Evolutionary conservation across 2,113 vertebrate species (phyloP).

Genomic region (Sceloporus undulatus): DNA sequence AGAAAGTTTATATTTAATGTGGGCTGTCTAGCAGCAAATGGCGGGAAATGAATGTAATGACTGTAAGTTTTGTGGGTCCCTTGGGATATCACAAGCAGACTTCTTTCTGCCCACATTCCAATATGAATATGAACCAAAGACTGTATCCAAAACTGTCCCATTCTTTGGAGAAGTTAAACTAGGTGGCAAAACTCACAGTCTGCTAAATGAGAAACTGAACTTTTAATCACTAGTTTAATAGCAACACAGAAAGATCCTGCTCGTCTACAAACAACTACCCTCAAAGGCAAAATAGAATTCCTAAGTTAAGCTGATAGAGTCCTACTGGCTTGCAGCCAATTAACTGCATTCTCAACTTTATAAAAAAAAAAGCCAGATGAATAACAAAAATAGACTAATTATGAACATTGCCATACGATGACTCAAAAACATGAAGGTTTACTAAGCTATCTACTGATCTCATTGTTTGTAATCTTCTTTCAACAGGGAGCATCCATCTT

Average conservation of each 20-base stretch:
- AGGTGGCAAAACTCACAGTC: conserved; percentile 44
- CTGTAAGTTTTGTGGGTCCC: conserved; percentile 48
- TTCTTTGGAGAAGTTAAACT: conserved; percentile 27
- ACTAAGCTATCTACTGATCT: conserved; percentile 55
- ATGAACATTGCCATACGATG: conserved; percentile 27
- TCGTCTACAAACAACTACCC: not conserved
- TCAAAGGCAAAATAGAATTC: not conserved
- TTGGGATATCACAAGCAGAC: conserved; percentile 51
- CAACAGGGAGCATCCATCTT: conserved; percentile 64
- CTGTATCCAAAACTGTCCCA: conserved; percentile 42
- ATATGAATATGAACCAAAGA: conserved; percentile 46
- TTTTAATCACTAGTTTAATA: conserved; percentile 3
- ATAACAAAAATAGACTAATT: not conserved
- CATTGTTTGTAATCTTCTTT: conserved; percentile 55
- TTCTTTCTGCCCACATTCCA: conserved; percentile 34
- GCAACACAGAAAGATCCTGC: not conserved
- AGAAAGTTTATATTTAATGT: conserved; percentile 73
- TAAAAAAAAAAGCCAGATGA: not conserved
- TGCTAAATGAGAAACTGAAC: conserved; percentile 1
- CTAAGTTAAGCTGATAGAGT: conserved; percentile 15
- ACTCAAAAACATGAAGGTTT: conserved; percentile 56
- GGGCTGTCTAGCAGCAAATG: conserved; percentile 57
- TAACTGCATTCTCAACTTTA: conserved; percentile 7
- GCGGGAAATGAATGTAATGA: conserved; percentile 62
- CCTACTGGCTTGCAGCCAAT: conserved; percentile 21